phyloP scores from a whole-genome alignment of 2,797 vertebrate genomes.

The Aeoliscus strigatus region DNA sequence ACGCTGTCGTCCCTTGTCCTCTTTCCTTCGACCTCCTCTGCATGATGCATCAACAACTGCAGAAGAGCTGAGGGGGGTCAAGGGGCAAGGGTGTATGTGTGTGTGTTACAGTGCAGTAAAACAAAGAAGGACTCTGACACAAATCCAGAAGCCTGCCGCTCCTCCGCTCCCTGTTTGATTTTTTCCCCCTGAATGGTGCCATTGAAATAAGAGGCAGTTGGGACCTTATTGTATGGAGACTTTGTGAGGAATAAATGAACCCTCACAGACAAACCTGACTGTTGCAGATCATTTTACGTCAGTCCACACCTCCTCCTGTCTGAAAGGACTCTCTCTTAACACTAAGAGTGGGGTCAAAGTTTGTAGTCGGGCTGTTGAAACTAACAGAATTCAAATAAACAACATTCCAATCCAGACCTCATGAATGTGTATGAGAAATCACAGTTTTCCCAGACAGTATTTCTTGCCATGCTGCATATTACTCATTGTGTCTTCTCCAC shows the following conservation, averaged over 20 bases:
- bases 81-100: slow-evolving; percentile 9
- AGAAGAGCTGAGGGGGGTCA: slow-evolving; percentile 37
- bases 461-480: no score
- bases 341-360: slow-evolving; percentile 3
- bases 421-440: slow-evolving; percentile 24
- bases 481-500: slow-evolving; percentile 11
- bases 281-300: slow-evolving; percentile 46
- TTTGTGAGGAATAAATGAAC: slow-evolving; percentile 42
- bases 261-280: slow-evolving; percentile 39
- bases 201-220: slow-evolving; percentile 58
- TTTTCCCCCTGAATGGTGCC: slow-evolving; percentile 45
- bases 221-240: slow-evolving; percentile 37
- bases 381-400: slow-evolving; percentile 3
- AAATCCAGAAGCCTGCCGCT: slow-evolving; percentile 44
- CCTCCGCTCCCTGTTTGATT: slow-evolving; percentile 23
- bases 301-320: slow-evolving; percentile 18
- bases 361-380: slow-evolving; percentile 7
- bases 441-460: slow-evolving; percentile 22
- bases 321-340: slow-evolving; percentile 13
- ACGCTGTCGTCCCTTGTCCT: slow-evolving; percentile 49
- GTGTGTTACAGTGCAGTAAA: slow-evolving; percentile 47
- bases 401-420: no score
- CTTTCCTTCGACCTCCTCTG: slow-evolving; percentile 40
- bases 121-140: slow-evolving; percentile 67
- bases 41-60: slow-evolving; percentile 43